Base-by-base conservation (phyloP, 1,140 invertebrate species). In the Zaprionus tsacasi region DNA sequence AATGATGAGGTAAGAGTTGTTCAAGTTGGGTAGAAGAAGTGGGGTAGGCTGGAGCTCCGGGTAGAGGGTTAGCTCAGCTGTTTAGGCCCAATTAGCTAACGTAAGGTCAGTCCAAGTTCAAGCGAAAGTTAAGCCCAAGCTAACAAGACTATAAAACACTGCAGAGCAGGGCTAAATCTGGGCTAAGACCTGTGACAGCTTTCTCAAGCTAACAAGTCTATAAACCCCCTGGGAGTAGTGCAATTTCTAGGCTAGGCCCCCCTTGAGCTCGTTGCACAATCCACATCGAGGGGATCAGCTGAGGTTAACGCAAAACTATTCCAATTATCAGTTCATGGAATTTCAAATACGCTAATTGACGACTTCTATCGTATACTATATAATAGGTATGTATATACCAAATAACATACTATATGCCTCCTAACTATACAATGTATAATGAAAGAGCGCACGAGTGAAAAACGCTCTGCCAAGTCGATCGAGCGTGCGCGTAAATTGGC, bases 61-160 rank as follows among this genome's bases (percentile, higher is more conserved):
- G 4, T 17, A 50, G 17, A 12, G 17, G 0, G 10, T 1, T 5
- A 25, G 45, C 17, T 50, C 17, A 50, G 45, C 17, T 50, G 10
- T 11, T 17, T 11, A 50, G 10, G 1, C 45, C 61, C 61, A 55
- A 52, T 78, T 82, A 79, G 76, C 79, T 82, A 82, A 82, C n/a
- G 50, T 45, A n/a, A 35, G 36, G 33, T 40, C 52, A 52, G 58
- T 54, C 55, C 27, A 55, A 54, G 30, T 33, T 59, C 55, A 50
- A 50, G 17, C 45, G 45, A 50, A 50, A 50, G 45, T 10, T 25
- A 50, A 50, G 1, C 10, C 17, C 45, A 50, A 25, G 45, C 17
- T 15, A 15, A 15, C n/a, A 45, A 45, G n/a, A n/a, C 40, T 45
- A 45, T 45, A 45, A 15, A n/a, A n/a, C n/a, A 6, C 40, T 15